phyloP scores from a whole-genome alignment of 2,113 vertebrate species.

The Thalassoma bifasciatum region DNA sequence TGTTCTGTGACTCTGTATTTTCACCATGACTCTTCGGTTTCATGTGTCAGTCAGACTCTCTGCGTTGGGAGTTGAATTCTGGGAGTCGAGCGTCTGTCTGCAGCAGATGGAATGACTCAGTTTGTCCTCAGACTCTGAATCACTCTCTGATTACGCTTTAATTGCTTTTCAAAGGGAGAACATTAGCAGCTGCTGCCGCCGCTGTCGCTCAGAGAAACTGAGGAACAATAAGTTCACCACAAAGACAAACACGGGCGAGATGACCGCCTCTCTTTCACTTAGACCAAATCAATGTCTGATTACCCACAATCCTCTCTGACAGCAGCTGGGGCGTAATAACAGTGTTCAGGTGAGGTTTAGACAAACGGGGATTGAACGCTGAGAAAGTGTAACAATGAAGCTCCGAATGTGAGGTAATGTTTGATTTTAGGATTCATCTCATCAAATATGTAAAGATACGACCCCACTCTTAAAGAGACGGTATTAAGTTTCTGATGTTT shows the following conservation, averaged over 20 bases:
- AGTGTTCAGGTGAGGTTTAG: not conserved
- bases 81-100: too few species aligned
- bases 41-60: too few species aligned
- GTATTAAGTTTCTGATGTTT: too few species aligned
- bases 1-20: not conserved
- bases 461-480: too few species aligned
- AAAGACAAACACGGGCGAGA: too few species aligned
- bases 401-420: too few species aligned
- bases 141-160: not conserved
- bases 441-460: too few species aligned
- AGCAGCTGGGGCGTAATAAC: not conserved
- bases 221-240: not conserved
- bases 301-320: slow-evolving; percentile 1
- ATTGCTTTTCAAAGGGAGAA: not conserved
- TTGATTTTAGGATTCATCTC: too few species aligned
- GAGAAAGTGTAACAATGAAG: not conserved
- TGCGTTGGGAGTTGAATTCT: too few species aligned
- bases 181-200: not conserved
- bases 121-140: not conserved
- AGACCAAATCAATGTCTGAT: not conserved
- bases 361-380: not conserved
- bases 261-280: not conserved
- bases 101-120: not conserved
- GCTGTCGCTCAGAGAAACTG: not conserved
- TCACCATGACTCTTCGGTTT: too few species aligned